phyloP scores from a whole-genome alignment of 2,797 vertebrate species.

The Sarcophilus harrisii region DNA sequence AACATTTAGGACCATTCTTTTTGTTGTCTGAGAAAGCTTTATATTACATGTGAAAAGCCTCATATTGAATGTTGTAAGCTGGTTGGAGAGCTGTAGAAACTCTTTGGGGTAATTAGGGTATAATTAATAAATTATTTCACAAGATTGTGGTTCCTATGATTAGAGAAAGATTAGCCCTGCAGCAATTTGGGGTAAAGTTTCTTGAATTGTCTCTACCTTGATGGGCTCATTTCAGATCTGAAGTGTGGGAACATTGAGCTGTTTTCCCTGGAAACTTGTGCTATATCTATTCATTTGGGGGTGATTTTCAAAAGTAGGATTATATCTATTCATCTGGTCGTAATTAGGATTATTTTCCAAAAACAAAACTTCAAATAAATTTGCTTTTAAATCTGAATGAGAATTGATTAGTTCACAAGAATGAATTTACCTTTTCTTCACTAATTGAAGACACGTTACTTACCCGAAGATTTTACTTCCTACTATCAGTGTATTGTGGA shows the following conservation, averaged over 20 bases:
- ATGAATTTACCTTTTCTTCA: neutral
- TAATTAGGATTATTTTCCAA: neutral
- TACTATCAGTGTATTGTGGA: conserved; percentile 16
- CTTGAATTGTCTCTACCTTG: neutral
- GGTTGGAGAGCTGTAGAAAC: neutral
- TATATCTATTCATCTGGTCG: neutral
- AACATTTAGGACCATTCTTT: neutral
- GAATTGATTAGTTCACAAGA: neutral
- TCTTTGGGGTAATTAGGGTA: neutral
- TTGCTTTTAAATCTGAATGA: conserved; percentile 19
- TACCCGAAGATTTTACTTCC: conserved; percentile 30
- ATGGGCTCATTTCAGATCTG: neutral
- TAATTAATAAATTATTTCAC: neutral
- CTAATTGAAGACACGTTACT: neutral
- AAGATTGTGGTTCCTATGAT: neutral
- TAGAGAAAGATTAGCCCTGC: neutral
- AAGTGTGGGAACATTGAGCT: neutral
- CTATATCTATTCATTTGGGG: neutral
- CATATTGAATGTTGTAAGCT: neutral
- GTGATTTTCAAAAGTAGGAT: no score
- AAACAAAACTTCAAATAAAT: neutral
- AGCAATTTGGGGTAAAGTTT: neutral
- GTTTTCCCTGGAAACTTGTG: neutral
- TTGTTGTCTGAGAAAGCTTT: neutral
- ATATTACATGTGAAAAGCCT: neutral